These are phyloP conservation scores for Neodiprion fabricii DNA, from an alignment of 1,140 invertebrate genomes.

Conservation along the genomic window DNA sequence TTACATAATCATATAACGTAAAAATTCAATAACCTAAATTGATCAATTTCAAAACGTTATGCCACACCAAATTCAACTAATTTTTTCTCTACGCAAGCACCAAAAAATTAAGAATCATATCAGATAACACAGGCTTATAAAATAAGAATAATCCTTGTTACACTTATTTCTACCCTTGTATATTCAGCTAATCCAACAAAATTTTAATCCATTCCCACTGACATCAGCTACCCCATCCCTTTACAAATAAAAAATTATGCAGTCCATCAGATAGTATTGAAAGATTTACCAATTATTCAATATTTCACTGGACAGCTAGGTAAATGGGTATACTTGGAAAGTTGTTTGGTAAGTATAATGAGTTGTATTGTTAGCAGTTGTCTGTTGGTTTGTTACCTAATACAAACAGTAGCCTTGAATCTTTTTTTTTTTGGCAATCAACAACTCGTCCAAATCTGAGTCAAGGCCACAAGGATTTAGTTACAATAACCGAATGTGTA, in stretches of 20 bases:
- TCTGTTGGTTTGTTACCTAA: too few relatives aligned
- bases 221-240: too few relatives aligned
- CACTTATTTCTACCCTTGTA: not conserved
- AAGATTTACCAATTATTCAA: too few relatives aligned
- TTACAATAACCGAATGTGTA: too few relatives aligned
- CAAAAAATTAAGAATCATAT: constrained; percentile 39
- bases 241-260: too few relatives aligned
- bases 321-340: constrained; percentile 35
- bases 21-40: constrained; percentile 23
- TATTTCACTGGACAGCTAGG: too few relatives aligned
- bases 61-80: constrained; percentile 35
- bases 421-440: too few relatives aligned
- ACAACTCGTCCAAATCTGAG: too few relatives aligned
- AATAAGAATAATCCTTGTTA: not conserved
- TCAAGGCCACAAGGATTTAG: too few relatives aligned
- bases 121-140: not conserved
- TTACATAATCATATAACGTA: not conserved
- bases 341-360: constrained; percentile 37
- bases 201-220: not conserved
- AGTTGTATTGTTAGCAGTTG: too few relatives aligned
- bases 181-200: not conserved
- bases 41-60: constrained; percentile 38
- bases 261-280: too few relatives aligned
- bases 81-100: constrained; percentile 35
- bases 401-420: too few relatives aligned